Base-by-base conservation (phyloP, 53 echinoderm and acorn worm species). In the Apostichopus leukothele region DNA sequence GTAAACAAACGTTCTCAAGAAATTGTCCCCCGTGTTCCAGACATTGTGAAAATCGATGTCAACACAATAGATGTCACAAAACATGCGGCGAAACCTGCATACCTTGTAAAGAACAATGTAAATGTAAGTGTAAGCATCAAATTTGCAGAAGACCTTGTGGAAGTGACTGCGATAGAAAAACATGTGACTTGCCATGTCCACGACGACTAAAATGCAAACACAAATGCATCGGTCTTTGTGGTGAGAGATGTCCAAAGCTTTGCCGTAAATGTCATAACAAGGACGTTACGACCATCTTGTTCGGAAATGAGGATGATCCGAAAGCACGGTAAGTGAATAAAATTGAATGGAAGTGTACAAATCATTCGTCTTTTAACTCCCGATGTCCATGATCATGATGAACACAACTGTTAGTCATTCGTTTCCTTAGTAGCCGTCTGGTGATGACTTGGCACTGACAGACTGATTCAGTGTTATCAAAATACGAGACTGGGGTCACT, bases 161-260 rank as follows among this genome's bases (percentile, higher is more conserved):
- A n/a, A 9, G 23, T 21, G 61, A 60, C 9, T 84, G 84, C 53
- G 13, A 86, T 53, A 73, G 88, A 89, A 86, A 91, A 5, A 86
- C 92, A 10, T 91, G 88, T 79, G 53, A 92, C 50, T 87, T 79
- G 60, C 93, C 98, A 1, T 98, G 98, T 76, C 89, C 78, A 18
- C 92, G 86, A 73, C 22, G 13, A 18, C 59, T 89, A 21, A 68
- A 22, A 50, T 92, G 91, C 66, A 26, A 75, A 10, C 95, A 95
- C 79, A 86, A 73, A 1, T 98, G 98, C 73, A 83, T 92, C 19
- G 98, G 98, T 54, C 87, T 98, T 5, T 98, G 98, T 67, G 98
- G 98, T 26, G 98, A 98, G 60, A 91, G 78, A 14, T 98, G 98
- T 74, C 98, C 98, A 63, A 73, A 84, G 12, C 55, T 88, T 1